A percentile compares a stretch with the other conserved stretches of the same genome.
Conservation (phyloP, 2,797 vertebrate species). For the Cheirogaleus major region DNA sequence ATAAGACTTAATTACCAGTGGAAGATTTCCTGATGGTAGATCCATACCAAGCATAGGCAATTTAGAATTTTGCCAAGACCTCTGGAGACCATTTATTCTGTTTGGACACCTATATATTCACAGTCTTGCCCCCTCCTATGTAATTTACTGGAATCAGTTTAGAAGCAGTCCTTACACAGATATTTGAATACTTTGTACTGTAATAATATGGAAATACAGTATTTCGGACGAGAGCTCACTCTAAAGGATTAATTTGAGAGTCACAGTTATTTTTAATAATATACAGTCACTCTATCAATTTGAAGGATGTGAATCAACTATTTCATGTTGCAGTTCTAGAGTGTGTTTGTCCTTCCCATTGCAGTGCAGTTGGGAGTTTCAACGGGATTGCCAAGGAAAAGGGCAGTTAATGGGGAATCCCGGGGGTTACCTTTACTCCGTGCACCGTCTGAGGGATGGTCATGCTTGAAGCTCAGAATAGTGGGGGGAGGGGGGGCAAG, state of each 20-base stretch:
- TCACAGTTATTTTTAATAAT: slow-evolving; percentile 40
- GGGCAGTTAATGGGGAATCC: background rate
- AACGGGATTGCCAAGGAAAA: background rate
- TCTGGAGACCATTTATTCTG: slow-evolving; percentile 17
- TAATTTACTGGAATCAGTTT: slow-evolving; percentile 66
- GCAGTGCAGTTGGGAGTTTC: background rate
- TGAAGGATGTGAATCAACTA: background rate
- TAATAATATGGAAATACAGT: slow-evolving; percentile 31
- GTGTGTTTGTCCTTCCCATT: background rate
- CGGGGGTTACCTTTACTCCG: too few species aligned
- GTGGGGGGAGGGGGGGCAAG: too few species aligned
- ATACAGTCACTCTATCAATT: background rate
- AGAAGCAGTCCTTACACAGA: slow-evolving; percentile 64
- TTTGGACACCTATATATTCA: background rate
- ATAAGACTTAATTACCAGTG: slow-evolving; percentile 36
- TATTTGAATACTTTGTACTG: slow-evolving; percentile 63
- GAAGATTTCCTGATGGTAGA: slow-evolving; percentile 31
- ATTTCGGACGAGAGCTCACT: slow-evolving; percentile 63
- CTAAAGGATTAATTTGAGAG: slow-evolving; percentile 60
- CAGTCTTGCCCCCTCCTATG: background rate
- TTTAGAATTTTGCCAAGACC: slow-evolving; percentile 68
- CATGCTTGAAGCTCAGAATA: too few species aligned
- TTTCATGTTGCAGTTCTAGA: background rate
- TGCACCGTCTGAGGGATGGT: too few species aligned
- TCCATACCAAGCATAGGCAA: background rate